phyloP scores from a whole-genome alignment of 2,113 vertebrate genomes.

The Physeter macrocephalus region DNA sequence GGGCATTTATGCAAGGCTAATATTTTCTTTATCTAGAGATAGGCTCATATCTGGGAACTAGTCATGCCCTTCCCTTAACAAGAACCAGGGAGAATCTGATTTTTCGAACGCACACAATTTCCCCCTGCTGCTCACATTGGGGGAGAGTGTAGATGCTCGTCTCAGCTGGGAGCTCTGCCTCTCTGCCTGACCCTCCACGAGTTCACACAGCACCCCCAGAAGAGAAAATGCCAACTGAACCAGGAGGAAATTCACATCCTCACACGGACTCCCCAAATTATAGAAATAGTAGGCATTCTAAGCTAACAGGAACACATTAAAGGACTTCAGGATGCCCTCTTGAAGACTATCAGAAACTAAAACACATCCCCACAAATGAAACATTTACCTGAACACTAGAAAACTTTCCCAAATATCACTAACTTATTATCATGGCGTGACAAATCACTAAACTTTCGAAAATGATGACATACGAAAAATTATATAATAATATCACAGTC shows the following conservation, averaged over 20 bases:
- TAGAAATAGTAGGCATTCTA: background rate
- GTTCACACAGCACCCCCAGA: background rate
- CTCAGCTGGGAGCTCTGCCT: background rate
- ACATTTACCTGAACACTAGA: slow-evolving; percentile 40
- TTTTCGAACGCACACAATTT: background rate
- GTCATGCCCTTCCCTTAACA: background rate
- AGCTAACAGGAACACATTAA: background rate
- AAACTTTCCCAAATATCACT: slow-evolving; percentile 36
- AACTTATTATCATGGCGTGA: background rate
- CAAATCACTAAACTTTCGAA: slow-evolving; percentile 38
- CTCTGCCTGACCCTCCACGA: background rate
- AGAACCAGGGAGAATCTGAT: background rate
- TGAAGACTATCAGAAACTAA: slow-evolving; percentile 9
- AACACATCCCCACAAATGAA: slow-evolving; percentile 35
- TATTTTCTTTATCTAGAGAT: slow-evolving; percentile 12
- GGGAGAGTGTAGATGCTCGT: background rate
- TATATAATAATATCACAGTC: slow-evolving; percentile 68
- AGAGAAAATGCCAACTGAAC: background rate
- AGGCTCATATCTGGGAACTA: background rate
- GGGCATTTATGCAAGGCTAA: background rate
- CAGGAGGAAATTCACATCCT: background rate
- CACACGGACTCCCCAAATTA: background rate
- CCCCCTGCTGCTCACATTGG: background rate
- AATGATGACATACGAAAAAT: slow-evolving; percentile 43
- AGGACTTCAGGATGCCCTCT: slow-evolving; percentile 30